Evolutionary conservation across 2,797 vertebrate genomes (phyloP), one percentile per base, ranked within the genome.

Genomic region (Gymnoscopelus microlampas): DNA sequence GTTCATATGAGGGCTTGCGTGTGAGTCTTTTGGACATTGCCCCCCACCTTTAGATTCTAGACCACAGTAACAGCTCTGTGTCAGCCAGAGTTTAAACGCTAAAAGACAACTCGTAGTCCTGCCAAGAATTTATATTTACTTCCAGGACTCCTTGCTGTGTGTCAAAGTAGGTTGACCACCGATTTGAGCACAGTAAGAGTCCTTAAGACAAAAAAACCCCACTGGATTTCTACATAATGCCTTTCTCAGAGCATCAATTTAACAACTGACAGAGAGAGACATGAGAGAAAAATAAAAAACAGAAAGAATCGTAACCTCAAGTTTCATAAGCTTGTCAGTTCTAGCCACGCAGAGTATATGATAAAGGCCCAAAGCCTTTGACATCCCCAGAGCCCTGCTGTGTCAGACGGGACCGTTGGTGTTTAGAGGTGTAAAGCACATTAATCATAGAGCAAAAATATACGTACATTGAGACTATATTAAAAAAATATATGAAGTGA

Each of bases 311-410:
- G 63, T 71, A 70, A 84, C 68, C 50, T 66, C 60, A 10, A 64
- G 74, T 81, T 81, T 85, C 74, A 79, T 76, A 70, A 70, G 39
- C 70, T 66, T 82, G 79, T 88, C 87, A 69, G 53, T 65, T 80
- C 76, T 12, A 60, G 39, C 57, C 15, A 53, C 0, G 44, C 53
- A 5, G 44, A 72, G 32, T 55, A 54, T 0, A 0, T 66, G 71
- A 76, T 69, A 63, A 73, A 80, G 66, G 73, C 71, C 15, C 48
- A 73, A 65, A 62, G 62, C 71, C 4, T 32, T 11, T 72, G 78
- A 82, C 78, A 50, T 78, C 53, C 72, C 62, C n/a, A 65, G 67
- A 56, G n/a, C 62, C 54, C 13, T n/a, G 4, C 29, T 3, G 44
- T 19, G 78, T 74, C 53, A 13, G 14, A 51, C n/a, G 7, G 7